Percentiles rank a stretch among this genome's conserved stretches.
phyloP scores from a whole-genome alignment of 2,888 invertebrate species.

The Melikaiella ostensackeni region DNA sequence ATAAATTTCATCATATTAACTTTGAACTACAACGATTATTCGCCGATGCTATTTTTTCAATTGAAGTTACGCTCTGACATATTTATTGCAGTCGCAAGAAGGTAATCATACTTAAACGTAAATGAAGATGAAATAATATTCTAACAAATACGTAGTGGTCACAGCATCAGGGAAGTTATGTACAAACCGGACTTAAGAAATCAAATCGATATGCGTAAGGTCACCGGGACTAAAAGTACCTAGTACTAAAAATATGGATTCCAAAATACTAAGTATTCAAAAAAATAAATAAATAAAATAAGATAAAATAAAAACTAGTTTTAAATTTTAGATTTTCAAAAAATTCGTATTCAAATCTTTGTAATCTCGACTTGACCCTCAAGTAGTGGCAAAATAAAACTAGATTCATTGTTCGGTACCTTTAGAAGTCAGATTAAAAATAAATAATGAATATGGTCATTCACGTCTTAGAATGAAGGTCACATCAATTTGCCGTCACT shows the following conservation, averaged over 20 bases:
- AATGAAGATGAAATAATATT: constrained; percentile 2
- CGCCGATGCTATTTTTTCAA: background rate
- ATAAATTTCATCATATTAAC: background rate
- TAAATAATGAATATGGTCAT: background rate
- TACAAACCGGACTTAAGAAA: background rate
- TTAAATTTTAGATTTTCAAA: background rate
- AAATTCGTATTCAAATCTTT: background rate
- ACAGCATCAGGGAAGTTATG: constrained; percentile 33
- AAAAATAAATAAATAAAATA: background rate
- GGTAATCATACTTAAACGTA: background rate
- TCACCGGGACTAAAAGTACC: background rate
- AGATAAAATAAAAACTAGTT: too few relatives aligned
- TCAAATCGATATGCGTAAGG: background rate
- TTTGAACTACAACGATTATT: background rate
- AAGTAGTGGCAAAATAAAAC: background rate
- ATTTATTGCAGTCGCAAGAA: background rate
- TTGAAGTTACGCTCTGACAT: background rate
- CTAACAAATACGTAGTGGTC: constrained; percentile 35
- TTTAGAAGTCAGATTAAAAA: background rate
- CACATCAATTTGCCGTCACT: background rate
- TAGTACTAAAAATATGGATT: background rate
- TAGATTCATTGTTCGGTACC: background rate
- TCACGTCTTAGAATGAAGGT: background rate
- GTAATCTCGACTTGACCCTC: background rate
- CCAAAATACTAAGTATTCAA: background rate